phyloP scores from a whole-genome alignment of 2,888 invertebrate genomes.

The Antitype chi region DNA sequence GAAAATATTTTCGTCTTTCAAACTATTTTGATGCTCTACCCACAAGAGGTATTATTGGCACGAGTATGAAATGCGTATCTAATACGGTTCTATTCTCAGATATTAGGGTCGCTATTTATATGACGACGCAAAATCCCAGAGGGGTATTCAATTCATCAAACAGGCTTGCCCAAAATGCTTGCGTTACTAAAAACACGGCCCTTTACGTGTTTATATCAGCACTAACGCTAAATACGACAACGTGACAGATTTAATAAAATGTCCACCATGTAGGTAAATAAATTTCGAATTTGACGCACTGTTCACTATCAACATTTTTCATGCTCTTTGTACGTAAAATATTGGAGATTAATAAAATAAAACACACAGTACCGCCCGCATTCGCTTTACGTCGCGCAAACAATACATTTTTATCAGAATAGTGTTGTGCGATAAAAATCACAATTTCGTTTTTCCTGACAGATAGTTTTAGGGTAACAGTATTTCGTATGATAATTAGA shows the following conservation, averaged over 20 bases:
- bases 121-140: constrained; percentile 57
- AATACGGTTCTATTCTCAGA: constrained; percentile 56
- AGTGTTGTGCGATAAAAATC: constrained; percentile 54
- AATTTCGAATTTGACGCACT: constrained; percentile 61
- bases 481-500: neutral
- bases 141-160: constrained; percentile 57
- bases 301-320: constrained; percentile 71
- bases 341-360: constrained; percentile 68
- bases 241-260: constrained; percentile 59
- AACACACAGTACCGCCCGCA: constrained; percentile 69
- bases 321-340: constrained; percentile 69
- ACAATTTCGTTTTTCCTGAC: constrained; percentile 44
- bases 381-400: constrained; percentile 71
- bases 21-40: constrained; percentile 26
- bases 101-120: constrained; percentile 63
- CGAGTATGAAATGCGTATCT: constrained; percentile 41
- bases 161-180: constrained; percentile 35
- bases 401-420: constrained; percentile 68
- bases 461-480: constrained; percentile 23
- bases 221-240: neutral
- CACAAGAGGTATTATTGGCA: constrained; percentile 32
- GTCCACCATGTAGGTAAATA: constrained; percentile 44
- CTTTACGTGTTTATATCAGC: neutral
- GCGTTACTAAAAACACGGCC: constrained; percentile 22
- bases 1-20: constrained; percentile 28